phyloP scores from a whole-genome alignment of 2,113 vertebrate species.

The Rynchops niger region DNA sequence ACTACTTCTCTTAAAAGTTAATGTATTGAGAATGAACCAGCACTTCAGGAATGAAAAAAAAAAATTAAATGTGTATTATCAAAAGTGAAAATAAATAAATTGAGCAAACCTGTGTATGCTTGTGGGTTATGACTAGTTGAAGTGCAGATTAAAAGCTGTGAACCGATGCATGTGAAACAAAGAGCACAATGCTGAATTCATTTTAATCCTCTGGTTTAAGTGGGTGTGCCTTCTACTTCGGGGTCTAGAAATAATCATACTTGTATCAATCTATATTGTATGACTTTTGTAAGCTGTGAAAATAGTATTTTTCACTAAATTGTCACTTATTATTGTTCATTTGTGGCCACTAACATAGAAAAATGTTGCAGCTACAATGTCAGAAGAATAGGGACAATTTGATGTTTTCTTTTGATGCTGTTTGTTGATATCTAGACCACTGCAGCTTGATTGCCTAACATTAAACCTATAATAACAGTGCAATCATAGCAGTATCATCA shows the following conservation, averaged over 20 bases:
- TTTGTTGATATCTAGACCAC: slow-evolving; percentile 99
- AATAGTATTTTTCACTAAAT: slow-evolving; percentile 86
- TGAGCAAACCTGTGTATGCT: slow-evolving; percentile 48
- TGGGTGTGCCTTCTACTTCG: slow-evolving; percentile 64
- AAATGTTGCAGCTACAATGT: slow-evolving; percentile 90
- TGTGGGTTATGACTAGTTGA: slow-evolving; percentile 52
- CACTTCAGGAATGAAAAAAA: slow-evolving; percentile 54
- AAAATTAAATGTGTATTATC: slow-evolving; percentile 29
- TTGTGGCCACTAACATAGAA: slow-evolving; percentile 86
- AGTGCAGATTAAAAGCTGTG: slow-evolving; percentile 69
- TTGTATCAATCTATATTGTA: slow-evolving; percentile 84
- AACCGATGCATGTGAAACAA: slow-evolving; percentile 67
- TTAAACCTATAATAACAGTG: slow-evolving; percentile 99
- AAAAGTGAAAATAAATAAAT: slow-evolving; percentile 65
- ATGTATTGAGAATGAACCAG: slow-evolving; percentile 60
- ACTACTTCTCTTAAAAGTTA: slow-evolving; percentile 62
- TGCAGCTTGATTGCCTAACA: slow-evolving; percentile 99
- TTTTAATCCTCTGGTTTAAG: slow-evolving; percentile 79
- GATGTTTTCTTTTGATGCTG: slow-evolving; percentile 93
- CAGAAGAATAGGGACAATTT: slow-evolving; percentile 98
- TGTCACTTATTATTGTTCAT: slow-evolving; percentile 94
- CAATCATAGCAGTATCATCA: slow-evolving; percentile 99
- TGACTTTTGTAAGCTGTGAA: slow-evolving; percentile 85
- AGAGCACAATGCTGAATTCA: slow-evolving; percentile 71
- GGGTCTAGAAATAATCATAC: slow-evolving; percentile 82